Conservation (phyloP, 2,113 vertebrate species). For the Chaetorhynchus papuensis region DNA sequence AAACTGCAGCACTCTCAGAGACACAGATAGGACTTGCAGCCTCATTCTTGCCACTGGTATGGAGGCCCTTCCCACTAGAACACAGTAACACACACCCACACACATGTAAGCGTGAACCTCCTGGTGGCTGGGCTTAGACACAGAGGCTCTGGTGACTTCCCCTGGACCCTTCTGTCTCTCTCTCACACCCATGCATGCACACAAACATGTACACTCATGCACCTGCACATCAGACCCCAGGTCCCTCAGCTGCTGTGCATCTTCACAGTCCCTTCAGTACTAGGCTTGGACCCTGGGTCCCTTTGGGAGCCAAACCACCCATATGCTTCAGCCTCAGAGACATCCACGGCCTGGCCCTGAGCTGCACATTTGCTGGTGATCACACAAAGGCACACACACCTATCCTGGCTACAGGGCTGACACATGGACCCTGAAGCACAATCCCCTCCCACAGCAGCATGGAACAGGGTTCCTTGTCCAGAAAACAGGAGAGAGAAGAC, state of each 20-base stretch:
- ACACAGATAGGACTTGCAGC: background rate
- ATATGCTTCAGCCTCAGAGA: accelerated
- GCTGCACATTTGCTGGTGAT: background rate
- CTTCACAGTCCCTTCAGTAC: background rate
- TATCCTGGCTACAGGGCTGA: background rate
- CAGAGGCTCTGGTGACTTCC: background rate
- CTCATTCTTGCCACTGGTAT: background rate
- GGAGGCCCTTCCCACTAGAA: too few relatives aligned
- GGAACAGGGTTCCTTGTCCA: accelerated
- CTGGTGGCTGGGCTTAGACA: background rate
- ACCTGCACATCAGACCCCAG: background rate
- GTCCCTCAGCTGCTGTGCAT: too few relatives aligned
- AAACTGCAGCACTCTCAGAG: background rate
- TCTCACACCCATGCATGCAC: background rate
- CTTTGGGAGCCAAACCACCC: accelerated
- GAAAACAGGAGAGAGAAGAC: background rate
- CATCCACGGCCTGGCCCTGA: background rate
- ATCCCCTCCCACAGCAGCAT: accelerated
- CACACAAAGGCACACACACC: accelerated
- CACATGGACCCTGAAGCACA: accelerated
- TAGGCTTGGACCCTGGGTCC: background rate
- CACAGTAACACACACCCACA: background rate
- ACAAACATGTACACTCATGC: accelerated
- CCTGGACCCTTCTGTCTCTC: background rate
- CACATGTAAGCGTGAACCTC: accelerated